A percentile compares a stretch with the other conserved stretches of the same genome.
These are phyloP conservation scores for Papilio glaucus DNA, from an alignment of 1,140 invertebrate species.

Conservation along the genomic window DNA sequence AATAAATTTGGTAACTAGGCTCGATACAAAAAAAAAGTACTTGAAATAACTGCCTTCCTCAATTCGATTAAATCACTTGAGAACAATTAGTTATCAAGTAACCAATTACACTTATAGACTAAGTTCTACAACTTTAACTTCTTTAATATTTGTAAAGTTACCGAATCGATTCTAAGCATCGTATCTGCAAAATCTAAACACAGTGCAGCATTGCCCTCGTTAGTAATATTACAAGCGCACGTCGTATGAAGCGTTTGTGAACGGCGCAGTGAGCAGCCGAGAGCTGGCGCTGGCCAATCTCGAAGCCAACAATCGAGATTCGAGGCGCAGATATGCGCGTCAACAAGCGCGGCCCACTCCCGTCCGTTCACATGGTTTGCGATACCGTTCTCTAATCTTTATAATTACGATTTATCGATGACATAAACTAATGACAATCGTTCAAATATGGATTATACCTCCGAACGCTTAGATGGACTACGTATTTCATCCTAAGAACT, in stretches of 20 bases:
- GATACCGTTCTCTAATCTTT: constrained; percentile 74
- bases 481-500: no score
- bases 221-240: constrained; percentile 38
- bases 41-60: no score
- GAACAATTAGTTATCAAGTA: background rate
- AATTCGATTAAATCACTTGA: no score
- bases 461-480: no score
- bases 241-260: constrained; percentile 67
- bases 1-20: no score
- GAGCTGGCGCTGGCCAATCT: constrained; percentile 43
- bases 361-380: constrained; percentile 77
- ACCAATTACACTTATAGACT: background rate
- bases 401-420: constrained; percentile 78
- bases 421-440: constrained; percentile 73
- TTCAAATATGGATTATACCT: constrained; percentile 57
- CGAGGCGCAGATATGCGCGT: constrained; percentile 67
- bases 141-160: background rate
- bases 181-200: constrained; percentile 8
- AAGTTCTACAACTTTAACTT: background rate
- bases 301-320: constrained; percentile 74
- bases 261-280: constrained; percentile 71
- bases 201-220: background rate
- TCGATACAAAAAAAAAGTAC: no score
- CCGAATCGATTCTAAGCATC: background rate
- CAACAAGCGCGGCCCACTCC: constrained; percentile 68